These are phyloP conservation scores for Trichonephila clavata DNA, from an alignment of 1,140 invertebrate species.

Conservation along the genomic window DNA sequence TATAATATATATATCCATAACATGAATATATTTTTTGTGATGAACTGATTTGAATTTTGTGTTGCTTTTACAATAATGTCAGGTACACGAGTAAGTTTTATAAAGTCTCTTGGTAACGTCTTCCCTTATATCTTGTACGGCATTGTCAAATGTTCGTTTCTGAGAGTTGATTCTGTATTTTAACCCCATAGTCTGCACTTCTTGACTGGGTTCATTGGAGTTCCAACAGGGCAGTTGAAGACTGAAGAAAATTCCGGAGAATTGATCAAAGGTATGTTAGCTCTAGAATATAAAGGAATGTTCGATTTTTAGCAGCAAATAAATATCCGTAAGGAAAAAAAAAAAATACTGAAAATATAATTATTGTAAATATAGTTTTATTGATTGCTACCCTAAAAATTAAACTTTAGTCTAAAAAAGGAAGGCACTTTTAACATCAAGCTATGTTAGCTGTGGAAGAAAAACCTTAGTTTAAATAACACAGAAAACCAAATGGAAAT, in stretches of 20 bases:
- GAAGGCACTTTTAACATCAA: too few relatives aligned
- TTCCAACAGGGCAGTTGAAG: slow-evolving; percentile 91
- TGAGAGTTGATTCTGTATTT: neutral
- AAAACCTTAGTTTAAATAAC: too few relatives aligned
- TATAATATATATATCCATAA: slow-evolving; percentile 5
- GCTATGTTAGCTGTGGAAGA: too few relatives aligned
- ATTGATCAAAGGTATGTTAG: slow-evolving; percentile 94
- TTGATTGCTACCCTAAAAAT: too few relatives aligned
- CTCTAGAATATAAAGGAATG: slow-evolving; percentile 81
- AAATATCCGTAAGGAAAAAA: neutral
- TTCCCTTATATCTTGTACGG: neutral
- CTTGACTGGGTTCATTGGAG: slow-evolving; percentile 92
- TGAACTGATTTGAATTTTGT: slow-evolving; percentile 40
- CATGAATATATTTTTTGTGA: neutral
- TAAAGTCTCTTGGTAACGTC: neutral
- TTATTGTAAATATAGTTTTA: too few relatives aligned
- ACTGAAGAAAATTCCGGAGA: slow-evolving; percentile 92
- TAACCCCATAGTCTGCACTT: slow-evolving; percentile 95
- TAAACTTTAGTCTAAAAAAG: too few relatives aligned
- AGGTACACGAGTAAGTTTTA: slow-evolving; percentile 53
- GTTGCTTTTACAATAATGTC: slow-evolving; percentile 17
- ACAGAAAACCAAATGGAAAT: too few relatives aligned
- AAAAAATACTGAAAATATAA: too few relatives aligned
- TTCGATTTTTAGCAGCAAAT: neutral
- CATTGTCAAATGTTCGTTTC: neutral